Conservation (phyloP, 1,140 invertebrate genomes). For the Macrocentrus cingulum region DNA sequence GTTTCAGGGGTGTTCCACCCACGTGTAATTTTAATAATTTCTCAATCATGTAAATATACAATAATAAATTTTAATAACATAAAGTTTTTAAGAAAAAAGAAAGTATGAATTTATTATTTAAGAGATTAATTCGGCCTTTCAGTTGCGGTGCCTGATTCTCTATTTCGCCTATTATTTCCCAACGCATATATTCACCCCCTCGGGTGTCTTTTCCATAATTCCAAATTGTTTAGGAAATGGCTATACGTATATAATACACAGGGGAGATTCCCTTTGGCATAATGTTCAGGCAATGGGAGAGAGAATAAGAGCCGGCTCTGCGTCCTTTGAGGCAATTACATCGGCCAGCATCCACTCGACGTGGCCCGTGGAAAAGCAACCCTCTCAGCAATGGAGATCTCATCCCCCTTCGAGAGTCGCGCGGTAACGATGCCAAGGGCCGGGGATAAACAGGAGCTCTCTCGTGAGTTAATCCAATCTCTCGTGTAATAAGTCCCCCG, state of each 20-base stretch:
- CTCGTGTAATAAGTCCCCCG: slow-evolving; percentile 17
- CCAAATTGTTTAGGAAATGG: slow-evolving; percentile 22
- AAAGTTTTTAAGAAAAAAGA: too few species aligned
- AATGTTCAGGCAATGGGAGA: slow-evolving; percentile 5
- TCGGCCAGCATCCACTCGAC: background rate
- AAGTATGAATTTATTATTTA: too few species aligned
- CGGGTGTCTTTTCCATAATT: slow-evolving; percentile 20
- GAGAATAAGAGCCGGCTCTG: background rate
- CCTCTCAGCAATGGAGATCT: too few species aligned
- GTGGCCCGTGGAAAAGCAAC: too few species aligned
- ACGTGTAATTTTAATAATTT: too few species aligned
- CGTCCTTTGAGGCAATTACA: slow-evolving; percentile 19
- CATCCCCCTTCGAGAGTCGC: slow-evolving; percentile 5
- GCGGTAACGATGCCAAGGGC: slow-evolving; percentile 5
- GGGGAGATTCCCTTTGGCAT: slow-evolving; percentile 11
- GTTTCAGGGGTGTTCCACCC: too few species aligned
- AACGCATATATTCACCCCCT: background rate
- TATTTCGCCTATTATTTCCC: background rate
- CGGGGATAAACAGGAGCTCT: slow-evolving; percentile 18
- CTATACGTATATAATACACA: slow-evolving; percentile 3
- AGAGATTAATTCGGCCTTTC: background rate
- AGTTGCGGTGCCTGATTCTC: background rate
- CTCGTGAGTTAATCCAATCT: slow-evolving; percentile 23
- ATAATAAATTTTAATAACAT: too few species aligned
- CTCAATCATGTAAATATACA: too few species aligned